These are phyloP conservation scores for Poeciliopsis infans DNA, from an alignment of 2,797 vertebrate genomes.

Conservation along the genomic window DNA sequence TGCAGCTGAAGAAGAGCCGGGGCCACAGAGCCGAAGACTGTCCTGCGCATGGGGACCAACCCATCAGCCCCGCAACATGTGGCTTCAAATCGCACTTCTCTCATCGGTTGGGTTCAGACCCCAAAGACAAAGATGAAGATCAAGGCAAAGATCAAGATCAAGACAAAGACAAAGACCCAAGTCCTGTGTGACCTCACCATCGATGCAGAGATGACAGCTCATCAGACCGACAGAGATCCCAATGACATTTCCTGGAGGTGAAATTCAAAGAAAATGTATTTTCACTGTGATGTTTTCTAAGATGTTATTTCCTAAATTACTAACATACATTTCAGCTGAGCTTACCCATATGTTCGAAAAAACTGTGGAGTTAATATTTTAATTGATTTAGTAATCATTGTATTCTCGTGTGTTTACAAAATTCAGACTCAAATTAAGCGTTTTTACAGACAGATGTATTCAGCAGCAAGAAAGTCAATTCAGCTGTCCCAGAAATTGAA, in stretches of 20 bases:
- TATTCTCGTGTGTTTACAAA: not conserved
- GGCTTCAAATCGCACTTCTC: no score
- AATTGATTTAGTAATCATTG: not conserved
- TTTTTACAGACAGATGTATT: not conserved
- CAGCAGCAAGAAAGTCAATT: not conserved
- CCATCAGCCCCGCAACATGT: no score
- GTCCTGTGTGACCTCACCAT: no score
- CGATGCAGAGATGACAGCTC: no score
- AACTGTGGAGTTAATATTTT: not conserved
- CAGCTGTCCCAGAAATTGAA: not conserved
- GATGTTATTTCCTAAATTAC: not conserved
- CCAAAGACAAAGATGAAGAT: no score
- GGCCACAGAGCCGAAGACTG: no score
- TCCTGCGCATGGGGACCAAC: no score
- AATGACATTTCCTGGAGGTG: not conserved
- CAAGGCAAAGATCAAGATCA: no score
- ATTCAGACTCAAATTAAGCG: not conserved
- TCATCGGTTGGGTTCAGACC: no score
- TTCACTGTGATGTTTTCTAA: slow-evolving; percentile 4
- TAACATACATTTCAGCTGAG: not conserved
- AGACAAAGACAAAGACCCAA: no score
- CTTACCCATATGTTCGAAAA: not conserved
- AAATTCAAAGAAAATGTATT: slow-evolving; percentile 2
- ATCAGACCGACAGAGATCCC: no score
- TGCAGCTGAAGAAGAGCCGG: no score